Evolutionary conservation across 2,113 vertebrate genomes (phyloP).

Genomic region (Leptodactylus fuscus): DNA sequence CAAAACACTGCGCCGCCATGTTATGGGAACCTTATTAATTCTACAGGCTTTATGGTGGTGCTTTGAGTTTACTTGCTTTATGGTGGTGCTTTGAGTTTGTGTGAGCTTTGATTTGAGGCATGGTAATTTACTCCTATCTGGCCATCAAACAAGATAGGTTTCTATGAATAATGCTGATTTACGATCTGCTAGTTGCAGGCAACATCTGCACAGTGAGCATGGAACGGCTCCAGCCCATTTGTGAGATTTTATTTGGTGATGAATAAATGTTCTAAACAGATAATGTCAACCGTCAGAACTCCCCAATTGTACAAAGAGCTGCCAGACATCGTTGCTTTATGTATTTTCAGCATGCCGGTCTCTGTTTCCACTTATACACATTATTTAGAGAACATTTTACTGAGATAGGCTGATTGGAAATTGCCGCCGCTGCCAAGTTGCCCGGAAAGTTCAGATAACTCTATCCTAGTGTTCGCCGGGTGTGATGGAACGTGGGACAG

Average conservation of each 20-base stretch:
- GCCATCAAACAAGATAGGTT: conserved; percentile 12
- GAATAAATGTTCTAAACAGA: conserved; percentile 54
- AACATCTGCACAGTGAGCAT: conserved; percentile 53
- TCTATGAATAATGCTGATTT: conserved; percentile 40
- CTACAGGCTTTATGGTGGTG: not conserved
- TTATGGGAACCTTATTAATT: not conserved
- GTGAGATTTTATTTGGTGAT: conserved; percentile 52
- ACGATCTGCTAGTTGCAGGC: conserved; percentile 27
- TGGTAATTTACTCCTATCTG: conserved; percentile 8
- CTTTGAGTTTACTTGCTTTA: not conserved
- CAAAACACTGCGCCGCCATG: not conserved
- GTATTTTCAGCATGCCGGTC: not conserved
- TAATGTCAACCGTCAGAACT: conserved; percentile 44
- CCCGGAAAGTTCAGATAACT: conserved; percentile 23
- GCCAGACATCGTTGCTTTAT: conserved; percentile 42
- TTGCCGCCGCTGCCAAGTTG: conserved; percentile 34
- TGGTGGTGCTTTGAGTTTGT: not conserved
- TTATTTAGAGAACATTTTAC: conserved; percentile 50
- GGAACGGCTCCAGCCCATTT: conserved; percentile 47
- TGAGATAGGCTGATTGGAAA: conserved; percentile 52
- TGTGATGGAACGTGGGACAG: conserved; percentile 24
- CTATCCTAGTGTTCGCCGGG: not conserved
- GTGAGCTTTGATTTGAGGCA: not conserved
- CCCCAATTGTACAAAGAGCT: conserved; percentile 15
- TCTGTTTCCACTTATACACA: conserved; percentile 52